Evolutionary conservation across 1,140 invertebrate genomes (phyloP), one percentile per base, ranked within the genome.

Genomic region (Trigoniulus corallinus): DNA sequence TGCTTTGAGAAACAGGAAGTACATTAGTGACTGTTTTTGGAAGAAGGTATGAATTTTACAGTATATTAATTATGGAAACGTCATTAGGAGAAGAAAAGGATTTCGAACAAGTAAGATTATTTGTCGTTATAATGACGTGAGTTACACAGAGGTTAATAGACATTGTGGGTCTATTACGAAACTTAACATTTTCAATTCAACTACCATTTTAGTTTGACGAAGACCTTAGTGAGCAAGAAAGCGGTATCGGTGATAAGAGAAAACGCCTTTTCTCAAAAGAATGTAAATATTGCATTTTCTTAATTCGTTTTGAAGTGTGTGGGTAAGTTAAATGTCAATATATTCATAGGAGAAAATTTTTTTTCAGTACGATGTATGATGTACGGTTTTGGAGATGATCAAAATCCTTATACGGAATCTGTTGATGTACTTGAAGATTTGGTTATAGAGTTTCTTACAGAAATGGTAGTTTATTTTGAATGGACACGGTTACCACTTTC

Each of bases 341-440:
- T 50, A 3, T 37, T 57, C 0, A 48, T 44, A 7, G 1, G 50
- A 13, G 15, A 15, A n/a, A 37, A 0, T 50, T n/a, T 25, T 48
- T 29, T 48, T 50, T 20, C 42, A 58, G 57, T 98, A 40, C 74
- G 93, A 34, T 95, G 93, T 61, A 98, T 98, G 94, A 97, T 99
- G 89, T 99, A 94, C 68, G 95, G 95, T 0, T 98, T 98, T 75
- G 95, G 95, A n/a, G 95, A 99, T 71, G 93, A 98, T 67, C 84
- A 93, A 64, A 97, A 98, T 74, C 94, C 95, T 0, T 98, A 95
- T 61, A 97, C 94, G 23, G 94, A 98, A 72, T 95, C 91, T 64
- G 93, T 99, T 0, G 95, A 98, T 64, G 74, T 97, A 39, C 71
- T 99, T 13, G 95, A 98, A 72, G 92, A 98, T 72, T 69, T 98